These are phyloP conservation scores for Benitochromis conjunctus DNA, from an alignment of 2,113 vertebrate species.

Conservation along the genomic window DNA sequence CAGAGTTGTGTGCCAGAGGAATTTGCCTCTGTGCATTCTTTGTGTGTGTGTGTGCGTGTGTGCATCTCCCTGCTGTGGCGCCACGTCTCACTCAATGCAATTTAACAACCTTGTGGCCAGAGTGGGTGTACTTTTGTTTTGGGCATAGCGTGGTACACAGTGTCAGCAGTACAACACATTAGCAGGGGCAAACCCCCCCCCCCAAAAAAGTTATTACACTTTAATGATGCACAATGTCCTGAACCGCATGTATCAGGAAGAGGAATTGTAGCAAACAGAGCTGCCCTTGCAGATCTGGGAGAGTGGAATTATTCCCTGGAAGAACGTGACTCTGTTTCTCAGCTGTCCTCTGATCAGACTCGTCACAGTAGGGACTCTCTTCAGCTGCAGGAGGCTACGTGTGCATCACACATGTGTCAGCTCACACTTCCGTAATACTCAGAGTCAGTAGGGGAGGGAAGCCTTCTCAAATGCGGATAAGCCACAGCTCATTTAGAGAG, in stretches of 20 bases:
- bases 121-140: background rate
- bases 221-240: background rate
- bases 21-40: background rate
- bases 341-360: background rate
- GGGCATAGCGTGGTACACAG: background rate
- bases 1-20: constrained; percentile 1
- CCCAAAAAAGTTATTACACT: background rate
- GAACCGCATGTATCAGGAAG: background rate
- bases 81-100: background rate
- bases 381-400: background rate
- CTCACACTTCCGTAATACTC: background rate
- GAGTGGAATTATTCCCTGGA: background rate
- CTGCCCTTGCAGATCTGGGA: background rate
- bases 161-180: background rate
- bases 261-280: background rate
- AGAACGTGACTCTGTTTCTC: background rate
- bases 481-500: background rate
- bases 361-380: background rate
- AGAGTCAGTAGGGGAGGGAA: background rate
- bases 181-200: too few species aligned
- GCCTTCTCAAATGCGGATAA: background rate
- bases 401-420: background rate
- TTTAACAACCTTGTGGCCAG: background rate
- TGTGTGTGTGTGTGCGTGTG: too few species aligned
- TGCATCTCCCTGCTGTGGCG: background rate